A percentile compares a stretch with the other conserved stretches of the same genome.
phyloP scores from a whole-genome alignment of 2,113 vertebrate species.

The Heterochromis multidens region DNA sequence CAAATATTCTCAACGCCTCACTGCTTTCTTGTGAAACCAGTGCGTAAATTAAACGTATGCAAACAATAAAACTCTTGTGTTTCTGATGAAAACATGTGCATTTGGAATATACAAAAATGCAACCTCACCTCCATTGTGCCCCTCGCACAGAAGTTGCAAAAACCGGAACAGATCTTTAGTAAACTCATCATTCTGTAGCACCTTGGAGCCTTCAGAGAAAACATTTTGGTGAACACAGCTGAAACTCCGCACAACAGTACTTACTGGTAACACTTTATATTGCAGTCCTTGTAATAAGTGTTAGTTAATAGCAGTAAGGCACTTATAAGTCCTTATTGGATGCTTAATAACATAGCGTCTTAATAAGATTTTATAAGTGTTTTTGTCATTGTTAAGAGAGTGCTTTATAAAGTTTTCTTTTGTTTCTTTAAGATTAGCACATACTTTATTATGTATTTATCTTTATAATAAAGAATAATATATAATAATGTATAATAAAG shows the following conservation, averaged over 20 bases:
- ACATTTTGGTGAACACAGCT: slow-evolving; percentile 23
- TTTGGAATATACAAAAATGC: not conserved
- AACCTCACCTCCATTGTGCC: slow-evolving; percentile 92
- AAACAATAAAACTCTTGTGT: not conserved
- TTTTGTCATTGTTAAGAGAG: no score
- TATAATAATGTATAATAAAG: not conserved
- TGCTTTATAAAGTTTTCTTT: no score
- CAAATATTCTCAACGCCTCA: not conserved
- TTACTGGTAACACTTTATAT: not conserved
- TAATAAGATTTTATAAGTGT: not conserved
- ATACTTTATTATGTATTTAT: no score
- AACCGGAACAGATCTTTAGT: slow-evolving; percentile 96
- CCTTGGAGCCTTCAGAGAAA: slow-evolving; percentile 90
- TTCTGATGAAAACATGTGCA: not conserved
- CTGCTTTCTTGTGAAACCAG: not conserved
- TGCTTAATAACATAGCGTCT: not conserved
- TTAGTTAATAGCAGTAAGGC: not conserved
- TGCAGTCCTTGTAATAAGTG: not conserved
- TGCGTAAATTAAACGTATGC: not conserved
- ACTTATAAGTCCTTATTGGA: not conserved
- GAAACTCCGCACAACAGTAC: not conserved
- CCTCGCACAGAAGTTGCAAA: slow-evolving; percentile 97
- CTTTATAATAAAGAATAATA: not conserved
- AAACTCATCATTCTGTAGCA: slow-evolving; percentile 96
- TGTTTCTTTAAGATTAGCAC: no score